phyloP scores from a whole-genome alignment of 2,113 vertebrate species.

The Suncus etruscus region DNA sequence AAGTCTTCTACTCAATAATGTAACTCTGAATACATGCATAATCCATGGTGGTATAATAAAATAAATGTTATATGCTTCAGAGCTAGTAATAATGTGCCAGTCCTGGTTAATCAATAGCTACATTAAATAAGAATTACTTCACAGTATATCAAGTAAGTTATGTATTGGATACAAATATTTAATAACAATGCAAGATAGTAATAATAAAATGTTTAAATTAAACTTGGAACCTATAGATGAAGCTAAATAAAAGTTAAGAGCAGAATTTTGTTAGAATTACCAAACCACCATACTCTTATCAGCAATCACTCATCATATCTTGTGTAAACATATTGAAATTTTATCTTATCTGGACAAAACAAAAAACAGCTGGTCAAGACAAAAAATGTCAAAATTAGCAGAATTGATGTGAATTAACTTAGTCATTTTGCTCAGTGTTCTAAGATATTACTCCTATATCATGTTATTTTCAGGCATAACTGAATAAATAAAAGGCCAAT shows the following conservation, averaged over 20 bases:
- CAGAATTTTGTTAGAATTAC: constrained; percentile 8
- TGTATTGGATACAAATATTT: not conserved
- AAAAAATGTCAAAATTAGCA: not conserved
- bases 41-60: not conserved
- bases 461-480: not conserved
- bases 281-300: not conserved
- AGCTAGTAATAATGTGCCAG: not conserved
- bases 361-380: not conserved
- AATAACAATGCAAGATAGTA: constrained; percentile 4
- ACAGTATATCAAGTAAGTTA: too few species aligned
- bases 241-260: not conserved
- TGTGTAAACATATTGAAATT: not conserved
- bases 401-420: not conserved
- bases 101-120: not conserved
- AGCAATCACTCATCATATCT: not conserved
- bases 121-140: too few species aligned
- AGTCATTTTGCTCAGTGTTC: not conserved
- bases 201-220: not conserved
- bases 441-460: not conserved
- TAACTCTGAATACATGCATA: not conserved
- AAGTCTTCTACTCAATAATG: not conserved
- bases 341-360: not conserved
- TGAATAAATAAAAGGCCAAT: too few species aligned
- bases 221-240: not conserved
- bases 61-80: not conserved